A percentile compares a stretch with the other conserved stretches of the same genome.
Evolutionary conservation across 2,888 invertebrate species (phyloP).

Genomic region (Villa cingulata): DNA sequence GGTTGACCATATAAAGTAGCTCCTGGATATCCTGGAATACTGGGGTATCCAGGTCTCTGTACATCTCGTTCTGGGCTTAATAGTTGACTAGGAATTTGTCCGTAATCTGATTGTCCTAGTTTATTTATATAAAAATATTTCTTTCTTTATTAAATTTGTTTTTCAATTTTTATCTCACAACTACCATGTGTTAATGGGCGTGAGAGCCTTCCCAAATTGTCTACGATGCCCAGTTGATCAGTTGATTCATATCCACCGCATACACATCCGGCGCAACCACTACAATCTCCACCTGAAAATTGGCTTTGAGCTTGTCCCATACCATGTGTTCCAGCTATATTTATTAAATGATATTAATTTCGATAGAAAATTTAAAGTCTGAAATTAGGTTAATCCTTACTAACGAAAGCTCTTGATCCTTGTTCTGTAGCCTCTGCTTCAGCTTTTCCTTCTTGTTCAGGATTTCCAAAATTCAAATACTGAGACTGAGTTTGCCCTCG

Average conservation of each 20-base stretch:
- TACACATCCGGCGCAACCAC: slow-evolving; percentile 40
- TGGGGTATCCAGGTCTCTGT: background rate
- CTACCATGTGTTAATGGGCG: background rate
- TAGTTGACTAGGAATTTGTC: background rate
- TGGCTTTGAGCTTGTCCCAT: slow-evolving; percentile 86
- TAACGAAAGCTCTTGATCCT: slow-evolving; percentile 34
- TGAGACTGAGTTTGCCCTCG: slow-evolving; percentile 75
- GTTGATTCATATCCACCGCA: background rate
- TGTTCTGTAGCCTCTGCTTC: slow-evolving; percentile 62
- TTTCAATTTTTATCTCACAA: too few relatives aligned
- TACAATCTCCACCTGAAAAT: slow-evolving; percentile 54
- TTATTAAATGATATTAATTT: slow-evolving; percentile 6
- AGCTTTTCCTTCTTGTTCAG: slow-evolving; percentile 53
- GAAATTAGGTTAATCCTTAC: slow-evolving; percentile 21
- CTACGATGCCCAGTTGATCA: background rate
- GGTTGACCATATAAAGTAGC: too few relatives aligned
- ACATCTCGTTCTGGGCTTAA: background rate
- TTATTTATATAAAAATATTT: too few relatives aligned
- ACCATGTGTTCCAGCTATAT: slow-evolving; percentile 61
- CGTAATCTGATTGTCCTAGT: background rate
- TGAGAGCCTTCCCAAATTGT: background rate
- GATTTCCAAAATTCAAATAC: slow-evolving; percentile 56
- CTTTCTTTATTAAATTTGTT: background rate
- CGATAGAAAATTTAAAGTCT: background rate
- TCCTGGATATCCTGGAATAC: background rate